Conservation (phyloP, 2,888 invertebrate genomes). For the Petrolisthes cinctipes region DNA sequence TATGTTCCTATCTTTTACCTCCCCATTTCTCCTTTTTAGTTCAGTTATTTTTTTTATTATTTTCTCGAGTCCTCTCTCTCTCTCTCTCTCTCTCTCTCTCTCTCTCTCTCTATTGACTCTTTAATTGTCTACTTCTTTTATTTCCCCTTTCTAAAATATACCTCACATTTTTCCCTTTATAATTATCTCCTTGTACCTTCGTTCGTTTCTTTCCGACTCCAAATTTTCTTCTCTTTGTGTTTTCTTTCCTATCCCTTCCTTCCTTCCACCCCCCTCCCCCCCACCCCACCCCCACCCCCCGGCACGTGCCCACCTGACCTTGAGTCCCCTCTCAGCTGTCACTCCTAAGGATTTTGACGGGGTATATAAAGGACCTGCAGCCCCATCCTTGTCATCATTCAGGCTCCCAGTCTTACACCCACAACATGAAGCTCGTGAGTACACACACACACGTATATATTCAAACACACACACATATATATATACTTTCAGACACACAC, state of each 20-base stretch:
- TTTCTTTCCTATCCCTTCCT: neutral
- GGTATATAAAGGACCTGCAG: neutral
- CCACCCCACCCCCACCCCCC: too few species aligned
- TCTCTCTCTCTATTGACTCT: too few species aligned
- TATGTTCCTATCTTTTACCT: too few species aligned
- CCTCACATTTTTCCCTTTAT: too few species aligned
- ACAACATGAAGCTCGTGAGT: slow-evolving; percentile 1
- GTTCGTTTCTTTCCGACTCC: neutral
- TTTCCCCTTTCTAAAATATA: too few species aligned
- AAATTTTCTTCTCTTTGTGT: neutral
- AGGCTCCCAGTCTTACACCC: neutral
- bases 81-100: too few species aligned
- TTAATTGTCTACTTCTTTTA: too few species aligned
- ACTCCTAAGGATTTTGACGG: neutral
- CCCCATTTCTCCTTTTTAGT: too few species aligned
- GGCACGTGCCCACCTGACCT: neutral
- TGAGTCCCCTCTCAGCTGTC: neutral
- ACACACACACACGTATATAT: neutral
- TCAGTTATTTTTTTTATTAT: too few species aligned
- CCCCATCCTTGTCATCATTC: neutral
- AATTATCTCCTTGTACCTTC: too few species aligned
- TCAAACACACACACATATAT: neutral
- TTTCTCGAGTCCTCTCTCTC: too few species aligned
- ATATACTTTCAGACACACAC: neutral
- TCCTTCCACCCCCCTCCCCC: neutral